A percentile compares a stretch with the other conserved stretches of the same genome.
Evolutionary conservation across 2,797 vertebrate genomes (phyloP).

Genomic region (Pampus argenteus): DNA sequence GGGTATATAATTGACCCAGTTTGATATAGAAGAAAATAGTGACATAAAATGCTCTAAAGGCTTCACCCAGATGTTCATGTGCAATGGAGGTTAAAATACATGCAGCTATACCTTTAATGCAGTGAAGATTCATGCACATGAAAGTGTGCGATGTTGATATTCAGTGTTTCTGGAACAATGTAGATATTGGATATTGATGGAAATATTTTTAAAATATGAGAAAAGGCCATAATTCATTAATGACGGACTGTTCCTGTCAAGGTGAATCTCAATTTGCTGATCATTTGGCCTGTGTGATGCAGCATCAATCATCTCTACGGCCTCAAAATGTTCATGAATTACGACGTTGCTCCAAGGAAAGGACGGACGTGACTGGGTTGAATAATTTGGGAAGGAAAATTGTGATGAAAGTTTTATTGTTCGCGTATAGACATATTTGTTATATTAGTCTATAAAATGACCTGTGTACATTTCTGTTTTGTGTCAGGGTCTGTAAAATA

Average conservation of each 20-base stretch:
- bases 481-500: slow-evolving; percentile 52
- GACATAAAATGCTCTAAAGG: slow-evolving; percentile 14
- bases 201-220: background rate
- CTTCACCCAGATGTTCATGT: slow-evolving; percentile 12
- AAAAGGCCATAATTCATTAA: background rate
- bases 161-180: background rate
- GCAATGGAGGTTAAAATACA: slow-evolving; percentile 10
- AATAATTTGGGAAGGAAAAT: slow-evolving; percentile 18
- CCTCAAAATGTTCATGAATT: slow-evolving; percentile 21
- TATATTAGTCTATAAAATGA: slow-evolving; percentile 25
- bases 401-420: background rate
- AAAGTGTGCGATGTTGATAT: background rate
- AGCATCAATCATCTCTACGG: slow-evolving; percentile 11
- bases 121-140: background rate
- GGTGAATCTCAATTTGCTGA: background rate
- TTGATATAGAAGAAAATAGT: slow-evolving; percentile 9
- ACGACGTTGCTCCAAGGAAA: slow-evolving; percentile 8
- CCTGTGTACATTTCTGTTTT: slow-evolving; percentile 15
- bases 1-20: slow-evolving; percentile 34
- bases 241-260: slow-evolving; percentile 3
- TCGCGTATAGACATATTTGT: slow-evolving; percentile 33
- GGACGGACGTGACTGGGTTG: slow-evolving; percentile 1
- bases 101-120: slow-evolving; percentile 30
- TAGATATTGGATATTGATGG: slow-evolving; percentile 1
- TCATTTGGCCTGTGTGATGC: background rate